Percentiles rank a stretch among this genome's conserved stretches.
phyloP scores from a whole-genome alignment of 2,797 vertebrate genomes.

The Mionectes olivaceus region DNA sequence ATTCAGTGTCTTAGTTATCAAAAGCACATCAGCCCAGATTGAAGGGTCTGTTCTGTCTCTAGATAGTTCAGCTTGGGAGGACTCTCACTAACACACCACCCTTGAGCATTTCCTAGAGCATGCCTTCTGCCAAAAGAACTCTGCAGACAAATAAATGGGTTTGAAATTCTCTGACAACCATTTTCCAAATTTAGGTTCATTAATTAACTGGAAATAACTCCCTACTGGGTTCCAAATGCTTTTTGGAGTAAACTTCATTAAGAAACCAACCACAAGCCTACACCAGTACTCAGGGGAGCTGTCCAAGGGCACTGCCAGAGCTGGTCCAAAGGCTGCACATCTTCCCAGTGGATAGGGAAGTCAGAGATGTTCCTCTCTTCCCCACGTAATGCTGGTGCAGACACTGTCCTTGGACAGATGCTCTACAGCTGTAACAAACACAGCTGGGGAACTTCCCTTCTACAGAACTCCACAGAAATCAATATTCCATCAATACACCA shows the following conservation, averaged over 20 bases:
- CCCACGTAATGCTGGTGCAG: fast-evolving
- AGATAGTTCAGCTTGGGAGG: not conserved
- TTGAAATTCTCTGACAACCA: not conserved
- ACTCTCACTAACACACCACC: not conserved
- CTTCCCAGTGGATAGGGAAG: not conserved
- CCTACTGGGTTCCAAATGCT: not conserved
- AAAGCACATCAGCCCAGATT: not conserved
- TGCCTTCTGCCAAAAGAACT: not conserved
- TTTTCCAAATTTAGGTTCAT: not conserved
- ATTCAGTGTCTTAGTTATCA: not conserved
- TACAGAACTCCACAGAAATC: not conserved
- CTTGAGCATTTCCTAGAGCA: fast-evolving
- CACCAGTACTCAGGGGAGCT: not conserved
- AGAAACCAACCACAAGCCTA: not conserved
- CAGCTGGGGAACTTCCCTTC: not conserved
- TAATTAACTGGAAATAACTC: not conserved
- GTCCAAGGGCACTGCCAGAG: not conserved
- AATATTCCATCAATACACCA: not conserved
- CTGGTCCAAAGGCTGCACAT: fast-evolving
- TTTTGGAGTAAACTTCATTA: not conserved
- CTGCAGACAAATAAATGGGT: not conserved
- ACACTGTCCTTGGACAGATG: not conserved
- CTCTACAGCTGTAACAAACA: not conserved
- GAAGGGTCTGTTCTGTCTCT: not conserved
- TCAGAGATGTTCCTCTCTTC: not conserved